These are phyloP conservation scores for Dromas ardeola DNA, from an alignment of 2,113 vertebrate species.

Conservation along the genomic window DNA sequence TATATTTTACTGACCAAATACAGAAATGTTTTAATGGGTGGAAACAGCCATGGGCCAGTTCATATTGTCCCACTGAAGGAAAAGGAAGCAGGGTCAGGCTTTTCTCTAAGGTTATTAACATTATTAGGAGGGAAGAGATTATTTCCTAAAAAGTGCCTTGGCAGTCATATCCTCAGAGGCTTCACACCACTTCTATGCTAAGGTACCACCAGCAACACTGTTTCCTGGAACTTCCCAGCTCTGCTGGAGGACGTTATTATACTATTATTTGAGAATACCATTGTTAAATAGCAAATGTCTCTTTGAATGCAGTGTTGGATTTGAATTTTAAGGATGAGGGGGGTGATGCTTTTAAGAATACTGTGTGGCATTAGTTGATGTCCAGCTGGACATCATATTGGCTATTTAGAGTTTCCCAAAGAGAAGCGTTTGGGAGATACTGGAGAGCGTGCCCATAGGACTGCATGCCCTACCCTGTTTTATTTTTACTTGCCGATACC, in stretches of 20 bases:
- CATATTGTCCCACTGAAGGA: background rate
- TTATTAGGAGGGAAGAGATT: background rate
- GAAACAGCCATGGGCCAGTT: background rate
- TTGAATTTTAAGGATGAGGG: background rate
- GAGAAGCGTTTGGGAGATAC: background rate
- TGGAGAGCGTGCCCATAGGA: rapidly evolving
- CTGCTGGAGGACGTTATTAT: background rate
- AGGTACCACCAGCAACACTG: background rate
- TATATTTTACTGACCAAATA: background rate
- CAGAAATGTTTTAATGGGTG: background rate
- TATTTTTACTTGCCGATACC: background rate
- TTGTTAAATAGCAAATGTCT: background rate
- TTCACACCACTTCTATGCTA: background rate
- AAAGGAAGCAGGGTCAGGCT: background rate
- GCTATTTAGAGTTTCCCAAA: background rate
- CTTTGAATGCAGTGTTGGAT: background rate
- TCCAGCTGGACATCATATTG: background rate
- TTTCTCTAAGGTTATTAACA: background rate
- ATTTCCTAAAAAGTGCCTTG: background rate
- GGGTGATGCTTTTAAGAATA: background rate
- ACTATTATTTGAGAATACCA: background rate
- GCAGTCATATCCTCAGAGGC: background rate
- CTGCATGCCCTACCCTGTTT: background rate
- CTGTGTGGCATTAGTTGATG: background rate
- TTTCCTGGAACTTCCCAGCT: background rate